Evolutionary conservation across 1,140 invertebrate genomes (phyloP).

Genomic region (Linepithema humile): DNA sequence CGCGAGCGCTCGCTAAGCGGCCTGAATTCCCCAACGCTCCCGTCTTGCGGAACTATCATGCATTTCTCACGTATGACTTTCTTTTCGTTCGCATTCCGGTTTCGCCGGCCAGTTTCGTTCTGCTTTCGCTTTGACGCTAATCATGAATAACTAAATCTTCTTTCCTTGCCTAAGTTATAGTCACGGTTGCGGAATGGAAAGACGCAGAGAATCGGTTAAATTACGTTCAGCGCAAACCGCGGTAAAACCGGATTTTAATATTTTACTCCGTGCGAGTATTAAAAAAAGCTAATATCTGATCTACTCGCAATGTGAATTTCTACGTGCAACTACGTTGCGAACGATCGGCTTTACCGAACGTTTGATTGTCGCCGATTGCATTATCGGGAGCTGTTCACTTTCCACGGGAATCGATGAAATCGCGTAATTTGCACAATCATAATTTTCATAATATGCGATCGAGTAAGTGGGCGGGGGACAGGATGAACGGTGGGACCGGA

Average conservation of each 20-base stretch:
- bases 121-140: slow-evolving; percentile 21
- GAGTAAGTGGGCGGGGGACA: slow-evolving; percentile 10
- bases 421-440: slow-evolving; percentile 46
- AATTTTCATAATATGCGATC: slow-evolving; percentile 60
- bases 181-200: not conserved
- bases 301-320: not conserved
- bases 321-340: not conserved
- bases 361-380: slow-evolving; percentile 29
- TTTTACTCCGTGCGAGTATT: not conserved
- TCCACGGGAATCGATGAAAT: slow-evolving; percentile 36
- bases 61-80: slow-evolving; percentile 37
- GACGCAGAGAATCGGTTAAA: not conserved
- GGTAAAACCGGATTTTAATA: slow-evolving; percentile 6
- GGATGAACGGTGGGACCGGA: slow-evolving; percentile 56
- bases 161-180: not conserved
- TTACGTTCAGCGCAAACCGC: not conserved
- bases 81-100: slow-evolving; percentile 27
- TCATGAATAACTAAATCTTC: slow-evolving; percentile 16
- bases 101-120: slow-evolving; percentile 7
- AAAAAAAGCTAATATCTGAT: not conserved
- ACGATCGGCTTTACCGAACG: not conserved
- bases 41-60: slow-evolving; percentile 14
- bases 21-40: not conserved
- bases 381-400: slow-evolving; percentile 30
- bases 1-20: not conserved